Conservation (phyloP, 2,797 vertebrate genomes). For the Sebastes minor region DNA sequence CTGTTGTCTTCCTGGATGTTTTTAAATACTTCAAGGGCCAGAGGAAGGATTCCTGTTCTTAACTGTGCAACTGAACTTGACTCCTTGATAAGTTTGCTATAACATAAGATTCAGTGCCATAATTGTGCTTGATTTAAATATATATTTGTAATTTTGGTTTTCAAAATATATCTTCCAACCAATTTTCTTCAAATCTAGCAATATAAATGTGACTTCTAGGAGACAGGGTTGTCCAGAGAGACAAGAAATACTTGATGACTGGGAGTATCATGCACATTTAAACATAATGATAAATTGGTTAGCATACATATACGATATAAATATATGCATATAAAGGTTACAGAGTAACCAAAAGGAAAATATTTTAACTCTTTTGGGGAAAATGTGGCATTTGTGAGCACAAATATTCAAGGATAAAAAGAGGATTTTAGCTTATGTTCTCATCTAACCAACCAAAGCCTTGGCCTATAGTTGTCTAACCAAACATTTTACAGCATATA, state of each 20-base stretch:
- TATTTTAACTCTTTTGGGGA: too few species aligned
- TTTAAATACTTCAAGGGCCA: too few species aligned
- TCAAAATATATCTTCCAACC: too few species aligned
- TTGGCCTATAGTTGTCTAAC: neutral
- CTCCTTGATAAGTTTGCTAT: too few species aligned
- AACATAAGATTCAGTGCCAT: too few species aligned
- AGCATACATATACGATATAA: neutral
- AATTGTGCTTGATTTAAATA: too few species aligned
- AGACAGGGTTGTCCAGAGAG: neutral
- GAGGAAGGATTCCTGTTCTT: too few species aligned
- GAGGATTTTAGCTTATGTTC: neutral
- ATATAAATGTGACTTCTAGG: neutral
- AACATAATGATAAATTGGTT: neutral
- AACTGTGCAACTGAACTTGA: too few species aligned
- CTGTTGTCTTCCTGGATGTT: too few species aligned
- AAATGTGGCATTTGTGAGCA: neutral
- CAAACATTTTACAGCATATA: neutral
- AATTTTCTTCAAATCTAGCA: too few species aligned
- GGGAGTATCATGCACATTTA: neutral
- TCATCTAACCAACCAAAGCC: neutral
- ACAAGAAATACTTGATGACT: neutral
- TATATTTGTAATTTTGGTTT: too few species aligned
- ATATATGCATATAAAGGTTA: neutral
- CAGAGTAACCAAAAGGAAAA: neutral
- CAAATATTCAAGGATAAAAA: neutral